These are phyloP conservation scores for Xerus inauris DNA, from an alignment of 2,113 vertebrate genomes.

Conservation along the genomic window DNA sequence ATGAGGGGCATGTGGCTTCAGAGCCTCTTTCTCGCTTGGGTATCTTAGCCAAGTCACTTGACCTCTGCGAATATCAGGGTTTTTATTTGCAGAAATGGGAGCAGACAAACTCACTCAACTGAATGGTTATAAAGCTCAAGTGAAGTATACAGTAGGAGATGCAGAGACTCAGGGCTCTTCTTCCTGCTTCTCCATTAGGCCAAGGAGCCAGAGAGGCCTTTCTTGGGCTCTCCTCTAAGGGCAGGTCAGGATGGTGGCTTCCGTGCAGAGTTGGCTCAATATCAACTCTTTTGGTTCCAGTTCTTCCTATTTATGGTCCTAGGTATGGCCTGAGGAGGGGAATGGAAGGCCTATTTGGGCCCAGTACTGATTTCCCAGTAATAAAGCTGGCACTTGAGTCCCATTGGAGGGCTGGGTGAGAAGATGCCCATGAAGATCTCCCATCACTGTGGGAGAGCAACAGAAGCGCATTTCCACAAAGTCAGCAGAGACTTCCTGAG, in stretches of 20 bases:
- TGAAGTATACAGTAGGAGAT: neutral
- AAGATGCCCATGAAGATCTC: neutral
- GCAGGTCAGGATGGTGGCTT: neutral
- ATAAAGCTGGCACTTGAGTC: neutral
- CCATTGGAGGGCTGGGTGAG: neutral
- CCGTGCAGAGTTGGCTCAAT: fast-evolving
- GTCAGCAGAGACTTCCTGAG: neutral
- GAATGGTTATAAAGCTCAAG: neutral
- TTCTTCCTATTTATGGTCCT: neutral
- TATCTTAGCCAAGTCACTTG: neutral
- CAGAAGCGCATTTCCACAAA: neutral
- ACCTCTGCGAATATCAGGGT: neutral
- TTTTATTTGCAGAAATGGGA: neutral
- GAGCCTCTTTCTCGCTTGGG: neutral
- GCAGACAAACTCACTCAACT: neutral
- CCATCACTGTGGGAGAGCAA: fast-evolving
- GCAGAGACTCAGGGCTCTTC: neutral
- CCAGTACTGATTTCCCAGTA: neutral
- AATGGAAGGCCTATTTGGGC: neutral
- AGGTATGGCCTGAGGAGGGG: neutral
- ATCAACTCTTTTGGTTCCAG: neutral
- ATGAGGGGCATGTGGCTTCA: neutral
- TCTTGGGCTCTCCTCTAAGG: neutral
- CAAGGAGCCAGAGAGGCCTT: neutral
- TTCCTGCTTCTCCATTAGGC: neutral